These are phyloP conservation scores for Lithobates pipiens DNA, from an alignment of 2,797 vertebrate genomes.

Conservation along the genomic window DNA sequence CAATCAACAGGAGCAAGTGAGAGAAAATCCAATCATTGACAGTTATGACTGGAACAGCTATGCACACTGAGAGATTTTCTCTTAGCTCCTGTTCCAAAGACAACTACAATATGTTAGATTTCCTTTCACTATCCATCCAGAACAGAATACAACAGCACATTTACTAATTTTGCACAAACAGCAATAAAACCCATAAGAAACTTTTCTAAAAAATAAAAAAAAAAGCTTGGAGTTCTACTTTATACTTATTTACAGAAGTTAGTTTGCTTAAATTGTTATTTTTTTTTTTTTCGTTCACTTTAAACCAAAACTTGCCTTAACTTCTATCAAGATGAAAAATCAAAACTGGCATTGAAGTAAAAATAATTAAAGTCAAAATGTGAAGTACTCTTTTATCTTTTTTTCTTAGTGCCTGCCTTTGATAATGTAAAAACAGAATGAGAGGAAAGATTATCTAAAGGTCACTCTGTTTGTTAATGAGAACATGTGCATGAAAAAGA, in stretches of 20 bases:
- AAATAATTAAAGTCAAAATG: slow-evolving; percentile 42
- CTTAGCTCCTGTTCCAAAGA: too few species aligned
- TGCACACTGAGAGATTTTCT: too few species aligned
- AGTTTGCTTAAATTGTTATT: too few species aligned
- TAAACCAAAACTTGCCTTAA: not conserved
- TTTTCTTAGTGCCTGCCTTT: slow-evolving; percentile 34
- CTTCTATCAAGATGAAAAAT: slow-evolving; percentile 19
- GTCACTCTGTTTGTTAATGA: slow-evolving; percentile 48
- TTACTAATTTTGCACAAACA: not conserved
- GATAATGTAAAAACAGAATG: slow-evolving; percentile 37
- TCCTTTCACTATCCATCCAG: not conserved
- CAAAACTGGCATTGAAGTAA: slow-evolving; percentile 32
- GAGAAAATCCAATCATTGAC: too few species aligned
- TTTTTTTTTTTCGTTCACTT: not conserved
- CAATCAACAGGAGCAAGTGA: too few species aligned
- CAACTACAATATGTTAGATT: not conserved
- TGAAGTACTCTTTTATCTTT: slow-evolving; percentile 30
- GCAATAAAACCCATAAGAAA: not conserved
- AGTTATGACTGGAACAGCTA: too few species aligned
- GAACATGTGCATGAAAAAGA: slow-evolving; percentile 40
- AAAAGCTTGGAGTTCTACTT: not conserved
- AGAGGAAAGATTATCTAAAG: slow-evolving; percentile 49
- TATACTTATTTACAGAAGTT: not conserved
- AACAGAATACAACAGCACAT: not conserved
- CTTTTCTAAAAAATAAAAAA: not conserved